Conservation (phyloP, 2,797 vertebrate species). For the Catamblyrhynchus diadema region DNA sequence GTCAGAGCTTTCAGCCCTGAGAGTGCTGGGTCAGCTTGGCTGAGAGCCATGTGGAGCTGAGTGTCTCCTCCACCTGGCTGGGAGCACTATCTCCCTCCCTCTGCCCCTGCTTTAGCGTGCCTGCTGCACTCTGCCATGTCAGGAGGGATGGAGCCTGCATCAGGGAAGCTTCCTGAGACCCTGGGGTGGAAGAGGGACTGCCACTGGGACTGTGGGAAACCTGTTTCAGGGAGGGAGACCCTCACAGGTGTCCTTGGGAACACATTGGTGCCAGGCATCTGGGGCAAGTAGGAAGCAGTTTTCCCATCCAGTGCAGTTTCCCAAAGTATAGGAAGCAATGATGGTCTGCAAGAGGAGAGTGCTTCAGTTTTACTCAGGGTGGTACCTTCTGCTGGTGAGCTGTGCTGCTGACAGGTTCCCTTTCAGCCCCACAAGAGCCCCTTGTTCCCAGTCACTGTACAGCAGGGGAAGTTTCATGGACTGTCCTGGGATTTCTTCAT, state of each 20-base stretch:
- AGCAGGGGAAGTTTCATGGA: neutral
- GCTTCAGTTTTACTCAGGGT: neutral
- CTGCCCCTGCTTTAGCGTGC: neutral
- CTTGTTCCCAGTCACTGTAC: neutral
- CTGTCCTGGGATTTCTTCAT: neutral
- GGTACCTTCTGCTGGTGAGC: neutral
- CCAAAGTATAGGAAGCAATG: neutral
- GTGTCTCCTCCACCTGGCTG: rapidly evolving
- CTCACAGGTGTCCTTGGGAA: neutral
- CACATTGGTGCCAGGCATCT: neutral
- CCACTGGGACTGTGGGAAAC: neutral
- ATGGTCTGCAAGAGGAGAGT: neutral
- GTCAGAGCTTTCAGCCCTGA: neutral
- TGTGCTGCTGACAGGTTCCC: neutral
- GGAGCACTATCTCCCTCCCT: neutral
- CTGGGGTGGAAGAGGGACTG: neutral
- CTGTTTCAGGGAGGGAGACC: neutral
- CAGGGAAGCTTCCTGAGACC: neutral
- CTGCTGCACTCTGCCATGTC: neutral
- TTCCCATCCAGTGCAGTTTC: neutral
- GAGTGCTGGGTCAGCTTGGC: rapidly evolving
- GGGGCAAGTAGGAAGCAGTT: neutral
- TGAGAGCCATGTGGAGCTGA: rapidly evolving
- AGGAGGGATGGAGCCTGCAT: neutral
- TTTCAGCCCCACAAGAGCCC: neutral